These are phyloP conservation scores for Oreocharis arfaki DNA, from an alignment of 2,113 vertebrate species.

Conservation along the genomic window DNA sequence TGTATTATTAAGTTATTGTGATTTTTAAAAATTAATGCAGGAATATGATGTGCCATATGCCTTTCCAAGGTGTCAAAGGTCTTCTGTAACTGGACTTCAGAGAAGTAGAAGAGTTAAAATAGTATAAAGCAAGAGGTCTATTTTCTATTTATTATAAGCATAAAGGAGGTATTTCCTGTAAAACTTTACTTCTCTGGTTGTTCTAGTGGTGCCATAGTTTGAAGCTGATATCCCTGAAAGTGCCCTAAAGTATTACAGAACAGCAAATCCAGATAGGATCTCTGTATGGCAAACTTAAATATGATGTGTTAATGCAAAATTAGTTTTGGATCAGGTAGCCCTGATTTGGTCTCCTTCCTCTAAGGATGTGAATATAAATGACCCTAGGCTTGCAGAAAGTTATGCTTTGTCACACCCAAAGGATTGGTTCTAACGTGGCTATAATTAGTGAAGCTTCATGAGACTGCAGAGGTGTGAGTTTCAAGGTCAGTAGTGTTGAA, in stretches of 20 bases:
- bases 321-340: neutral
- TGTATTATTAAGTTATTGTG: neutral
- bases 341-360: neutral
- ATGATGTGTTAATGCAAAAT: neutral
- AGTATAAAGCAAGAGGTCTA: neutral
- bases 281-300: neutral
- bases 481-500: neutral
- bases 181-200: neutral
- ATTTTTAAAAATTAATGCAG: neutral
- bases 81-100: neutral
- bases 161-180: neutral
- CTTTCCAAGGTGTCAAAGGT: neutral
- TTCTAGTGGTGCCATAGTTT: neutral
- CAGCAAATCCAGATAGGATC: neutral
- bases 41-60: neutral
- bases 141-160: neutral
- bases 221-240: neutral
- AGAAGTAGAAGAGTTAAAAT: neutral
- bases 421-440: neutral
- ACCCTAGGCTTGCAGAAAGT: neutral
- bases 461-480: neutral
- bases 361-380: neutral
- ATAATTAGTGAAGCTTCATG: neutral
- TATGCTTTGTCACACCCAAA: neutral
- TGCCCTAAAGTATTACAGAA: neutral